These are phyloP conservation scores for Pasiphila rectangulata DNA, from an alignment of 2,888 invertebrate genomes.

Conservation along the genomic window DNA sequence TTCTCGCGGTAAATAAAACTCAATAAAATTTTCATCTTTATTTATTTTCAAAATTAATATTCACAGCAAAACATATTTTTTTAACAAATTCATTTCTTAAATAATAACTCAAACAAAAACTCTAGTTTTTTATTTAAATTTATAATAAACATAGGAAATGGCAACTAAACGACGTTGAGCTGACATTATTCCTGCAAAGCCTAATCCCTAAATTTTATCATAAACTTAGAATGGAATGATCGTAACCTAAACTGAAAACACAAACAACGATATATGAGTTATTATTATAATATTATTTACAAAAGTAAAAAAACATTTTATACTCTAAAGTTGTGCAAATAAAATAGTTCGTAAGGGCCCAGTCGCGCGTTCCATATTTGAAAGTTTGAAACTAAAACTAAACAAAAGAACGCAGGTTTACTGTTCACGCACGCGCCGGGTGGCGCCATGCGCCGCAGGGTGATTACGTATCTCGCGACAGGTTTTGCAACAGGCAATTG, in stretches of 20 bases:
- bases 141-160: constrained; percentile 36
- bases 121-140: constrained; percentile 22
- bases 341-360: neutral
- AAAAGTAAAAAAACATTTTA: too few relatives aligned
- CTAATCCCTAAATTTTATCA: constrained; percentile 12
- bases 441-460: too few relatives aligned
- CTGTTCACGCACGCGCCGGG: too few relatives aligned
- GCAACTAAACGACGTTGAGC: constrained; percentile 30
- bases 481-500: too few relatives aligned
- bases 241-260: constrained; percentile 5
- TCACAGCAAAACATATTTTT: constrained; percentile 7
- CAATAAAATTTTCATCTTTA: neutral
- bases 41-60: constrained; percentile 6
- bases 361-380: too few relatives aligned
- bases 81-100: neutral
- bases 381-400: too few relatives aligned
- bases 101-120: constrained; percentile 6
- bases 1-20: neutral
- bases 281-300: too few relatives aligned
- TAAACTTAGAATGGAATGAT: constrained; percentile 34
- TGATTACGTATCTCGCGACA: too few relatives aligned
- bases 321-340: too few relatives aligned
- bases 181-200: constrained; percentile 6
- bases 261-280: constrained; percentile 1
- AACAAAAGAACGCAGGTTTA: too few relatives aligned